Evolutionary conservation across 2,113 vertebrate species (phyloP).

Genomic region (Myanophis thanlyinensis): DNA sequence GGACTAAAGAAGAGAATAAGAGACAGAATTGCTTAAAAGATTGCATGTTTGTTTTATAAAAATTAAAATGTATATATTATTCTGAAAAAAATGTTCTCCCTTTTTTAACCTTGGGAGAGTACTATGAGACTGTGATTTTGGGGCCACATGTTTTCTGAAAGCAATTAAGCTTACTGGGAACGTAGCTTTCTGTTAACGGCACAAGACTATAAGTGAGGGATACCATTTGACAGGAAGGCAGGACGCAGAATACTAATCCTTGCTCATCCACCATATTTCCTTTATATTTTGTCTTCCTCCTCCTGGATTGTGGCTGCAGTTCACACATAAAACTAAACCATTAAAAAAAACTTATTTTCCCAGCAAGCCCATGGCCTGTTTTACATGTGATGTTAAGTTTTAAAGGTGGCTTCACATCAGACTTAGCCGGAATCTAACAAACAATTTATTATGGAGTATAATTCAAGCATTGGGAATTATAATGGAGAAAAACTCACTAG

Average conservation of each 20-base stretch:
- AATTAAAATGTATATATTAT: neutral
- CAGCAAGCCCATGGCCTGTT: neutral
- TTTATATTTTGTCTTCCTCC: neutral
- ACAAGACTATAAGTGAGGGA: neutral
- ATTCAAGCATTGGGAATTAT: neutral
- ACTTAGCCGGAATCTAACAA: neutral
- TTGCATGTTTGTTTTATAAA: neutral
- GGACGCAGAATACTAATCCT: neutral
- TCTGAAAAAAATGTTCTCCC: neutral
- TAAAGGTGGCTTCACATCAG: neutral
- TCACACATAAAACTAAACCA: neutral
- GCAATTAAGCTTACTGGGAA: neutral
- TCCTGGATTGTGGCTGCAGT: neutral
- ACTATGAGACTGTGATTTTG: neutral
- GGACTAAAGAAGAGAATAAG: neutral
- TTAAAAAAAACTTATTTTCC: neutral
- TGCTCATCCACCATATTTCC: neutral
- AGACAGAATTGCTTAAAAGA: neutral
- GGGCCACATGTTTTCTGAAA: neutral
- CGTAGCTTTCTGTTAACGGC: neutral
- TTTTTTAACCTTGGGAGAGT: neutral
- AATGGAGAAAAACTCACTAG: neutral
- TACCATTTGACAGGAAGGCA: neutral
- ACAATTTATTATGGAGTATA: neutral
- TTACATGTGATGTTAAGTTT: neutral